Base-by-base conservation (phyloP, 2,797 vertebrate genomes). In the Synanceia verrucosa region DNA sequence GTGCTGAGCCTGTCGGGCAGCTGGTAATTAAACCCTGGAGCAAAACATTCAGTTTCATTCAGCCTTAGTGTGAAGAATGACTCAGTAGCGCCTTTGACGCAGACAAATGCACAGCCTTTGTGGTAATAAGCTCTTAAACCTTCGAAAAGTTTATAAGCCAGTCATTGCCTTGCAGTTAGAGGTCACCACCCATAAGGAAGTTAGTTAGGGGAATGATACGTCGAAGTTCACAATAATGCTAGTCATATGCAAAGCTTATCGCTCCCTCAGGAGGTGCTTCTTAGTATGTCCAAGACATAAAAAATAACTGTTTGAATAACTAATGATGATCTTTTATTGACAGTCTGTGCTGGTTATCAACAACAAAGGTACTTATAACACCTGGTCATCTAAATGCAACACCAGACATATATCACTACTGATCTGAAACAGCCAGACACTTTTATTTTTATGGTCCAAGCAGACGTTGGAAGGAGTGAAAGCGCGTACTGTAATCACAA, bases 401-500 rank as follows among this genome's bases (percentile, higher is more conserved):
- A 47, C 43, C 26, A 26, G 36, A 53, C 24, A 10, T 26, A 47
- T 52, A 63, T 66, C 44, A 64, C 37, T 41, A 41, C 39, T 41
- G 58, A 70, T 76, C 57, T 52, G 31, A 66, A 58, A 63, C 50
- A 55, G 56, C 26, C 21, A 0, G 56, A 18, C 24, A 0, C 60
- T 67, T 44, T 21, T 43, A 61, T 76, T 50, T 83, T 70, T 64
- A 37, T 57, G 62, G 39, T 79, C 47, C 39, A 51, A 61, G 77
- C 14, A 66, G 39, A 43, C 64, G 60, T 70, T 59, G 67, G 78
- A 74, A 51, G 85, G 69, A 81, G 62, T 65, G 75, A 76, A 78
- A 65, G 81, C 79, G 79, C 83, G 89, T 85, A 92, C 87, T 90
- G 91, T 84, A 89, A 88, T 86, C 89, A 78, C 83, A 92, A 86